Percentiles rank a stretch among this genome's conserved stretches.
Evolutionary conservation across 2,888 invertebrate genomes (phyloP).

Genomic region (Drosophila rubida): DNA sequence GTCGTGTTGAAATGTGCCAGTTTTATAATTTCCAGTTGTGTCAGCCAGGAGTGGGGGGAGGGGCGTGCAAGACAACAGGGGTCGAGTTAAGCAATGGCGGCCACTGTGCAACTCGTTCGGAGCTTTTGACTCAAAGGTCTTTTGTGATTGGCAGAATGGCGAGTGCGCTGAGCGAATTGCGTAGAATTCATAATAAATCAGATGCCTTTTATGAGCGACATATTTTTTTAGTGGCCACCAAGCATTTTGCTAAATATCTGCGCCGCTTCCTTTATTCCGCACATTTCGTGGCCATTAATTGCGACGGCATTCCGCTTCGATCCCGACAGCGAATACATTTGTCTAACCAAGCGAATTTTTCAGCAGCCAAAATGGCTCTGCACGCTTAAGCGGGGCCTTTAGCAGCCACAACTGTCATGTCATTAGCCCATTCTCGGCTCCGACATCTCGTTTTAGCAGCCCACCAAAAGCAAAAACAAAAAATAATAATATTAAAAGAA

Average conservation of each 20-base stretch:
- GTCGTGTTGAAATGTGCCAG: conserved; percentile 50
- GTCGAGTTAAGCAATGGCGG: conserved; percentile 13
- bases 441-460: conserved; percentile 67
- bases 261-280: conserved; percentile 7
- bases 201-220: background rate
- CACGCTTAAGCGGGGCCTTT: conserved; percentile 61
- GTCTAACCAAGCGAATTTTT: conserved; percentile 17
- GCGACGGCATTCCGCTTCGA: conserved; percentile 38
- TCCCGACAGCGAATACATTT: conserved; percentile 22
- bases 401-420: conserved; percentile 59
- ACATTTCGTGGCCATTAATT: conserved; percentile 37
- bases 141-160: conserved; percentile 23
- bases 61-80: conserved; percentile 6
- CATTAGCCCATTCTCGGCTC: conserved; percentile 51
- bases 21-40: conserved; percentile 55
- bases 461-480: conserved; percentile 44
- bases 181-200: background rate
- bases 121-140: background rate
- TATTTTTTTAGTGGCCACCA: background rate
- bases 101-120: conserved; percentile 28
- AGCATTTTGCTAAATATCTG: background rate
- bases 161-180: too few species aligned
- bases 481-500: conserved; percentile 78
- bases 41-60: too few species aligned
- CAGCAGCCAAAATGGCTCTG: conserved; percentile 41